Conservation (phyloP, 2,888 invertebrate genomes). For the Lasiommata megera region DNA sequence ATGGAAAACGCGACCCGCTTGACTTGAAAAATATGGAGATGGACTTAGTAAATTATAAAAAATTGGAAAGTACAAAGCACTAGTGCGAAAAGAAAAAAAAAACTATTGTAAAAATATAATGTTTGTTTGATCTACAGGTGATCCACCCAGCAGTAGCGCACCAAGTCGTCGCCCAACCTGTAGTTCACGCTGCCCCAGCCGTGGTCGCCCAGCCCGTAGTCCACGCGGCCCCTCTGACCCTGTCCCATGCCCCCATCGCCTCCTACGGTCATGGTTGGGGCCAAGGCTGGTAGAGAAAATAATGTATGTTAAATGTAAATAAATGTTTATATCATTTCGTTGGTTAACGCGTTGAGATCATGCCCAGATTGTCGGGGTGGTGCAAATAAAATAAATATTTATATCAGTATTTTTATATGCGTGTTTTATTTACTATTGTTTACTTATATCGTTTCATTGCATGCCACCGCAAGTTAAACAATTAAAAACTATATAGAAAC, state of each 20-base stretch:
- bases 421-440: constrained; percentile 22
- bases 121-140: constrained; percentile 34
- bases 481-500: no score
- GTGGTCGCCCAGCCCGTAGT: constrained; percentile 46
- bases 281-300: constrained; percentile 60
- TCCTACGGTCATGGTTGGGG: constrained; percentile 63
- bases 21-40: no score
- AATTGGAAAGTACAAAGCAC: no score
- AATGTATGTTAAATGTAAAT: constrained; percentile 41
- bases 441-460: no score
- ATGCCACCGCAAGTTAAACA: no score
- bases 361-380: constrained; percentile 57
- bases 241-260: constrained; percentile 39
- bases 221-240: constrained; percentile 50
- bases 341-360: constrained; percentile 64
- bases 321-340: constrained; percentile 36
- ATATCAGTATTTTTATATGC: constrained; percentile 48
- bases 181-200: constrained; percentile 32
- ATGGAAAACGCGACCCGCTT: no score
- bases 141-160: constrained; percentile 41
- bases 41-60: no score
- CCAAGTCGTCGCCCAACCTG: constrained; percentile 37
- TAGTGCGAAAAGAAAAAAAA: no score
- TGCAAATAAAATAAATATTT: constrained; percentile 63
- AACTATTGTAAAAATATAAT: constrained; percentile 10